phyloP scores from a whole-genome alignment of 2,888 invertebrate species.

The Scaptomyza flava region DNA sequence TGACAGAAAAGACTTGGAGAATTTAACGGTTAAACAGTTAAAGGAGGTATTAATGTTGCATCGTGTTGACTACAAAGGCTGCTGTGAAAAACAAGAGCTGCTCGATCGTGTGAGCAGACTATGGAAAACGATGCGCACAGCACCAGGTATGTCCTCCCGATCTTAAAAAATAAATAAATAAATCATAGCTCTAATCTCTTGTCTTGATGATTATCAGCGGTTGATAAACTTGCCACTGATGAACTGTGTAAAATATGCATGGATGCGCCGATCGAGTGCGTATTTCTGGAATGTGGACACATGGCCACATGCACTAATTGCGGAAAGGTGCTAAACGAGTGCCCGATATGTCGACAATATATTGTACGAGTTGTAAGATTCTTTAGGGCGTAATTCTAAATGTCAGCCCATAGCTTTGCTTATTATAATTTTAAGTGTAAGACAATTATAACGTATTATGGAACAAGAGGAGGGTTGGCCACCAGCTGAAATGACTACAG shows the following conservation, averaged over 20 bases:
- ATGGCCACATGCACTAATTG: constrained; percentile 95
- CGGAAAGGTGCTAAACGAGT: constrained; percentile 94
- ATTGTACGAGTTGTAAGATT: constrained; percentile 95
- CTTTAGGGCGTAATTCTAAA: constrained; percentile 90
- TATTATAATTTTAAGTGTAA: constrained; percentile 43
- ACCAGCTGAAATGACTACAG: constrained; percentile 12
- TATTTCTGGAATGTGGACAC: constrained; percentile 97
- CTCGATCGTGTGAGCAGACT: constrained; percentile 90
- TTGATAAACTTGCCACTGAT: constrained; percentile 88
- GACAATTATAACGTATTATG: constrained; percentile 15
- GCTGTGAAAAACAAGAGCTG: constrained; percentile 94
- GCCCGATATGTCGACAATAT: constrained; percentile 96
- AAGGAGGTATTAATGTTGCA: constrained; percentile 92
- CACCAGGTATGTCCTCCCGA: constrained; percentile 77
- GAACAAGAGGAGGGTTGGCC: not conserved
- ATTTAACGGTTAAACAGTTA: constrained; percentile 90
- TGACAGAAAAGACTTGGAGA: constrained; percentile 86
- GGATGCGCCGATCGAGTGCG: constrained; percentile 96
- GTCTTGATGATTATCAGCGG: constrained; percentile 83
- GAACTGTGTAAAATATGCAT: constrained; percentile 97
- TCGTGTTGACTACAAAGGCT: constrained; percentile 95
- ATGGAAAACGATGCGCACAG: constrained; percentile 88
- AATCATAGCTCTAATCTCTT: not conserved
- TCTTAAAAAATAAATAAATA: not conserved
- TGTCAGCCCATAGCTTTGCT: constrained; percentile 50